phyloP scores from a whole-genome alignment of 1,140 invertebrate genomes.

The Apocrypta bakeri region DNA sequence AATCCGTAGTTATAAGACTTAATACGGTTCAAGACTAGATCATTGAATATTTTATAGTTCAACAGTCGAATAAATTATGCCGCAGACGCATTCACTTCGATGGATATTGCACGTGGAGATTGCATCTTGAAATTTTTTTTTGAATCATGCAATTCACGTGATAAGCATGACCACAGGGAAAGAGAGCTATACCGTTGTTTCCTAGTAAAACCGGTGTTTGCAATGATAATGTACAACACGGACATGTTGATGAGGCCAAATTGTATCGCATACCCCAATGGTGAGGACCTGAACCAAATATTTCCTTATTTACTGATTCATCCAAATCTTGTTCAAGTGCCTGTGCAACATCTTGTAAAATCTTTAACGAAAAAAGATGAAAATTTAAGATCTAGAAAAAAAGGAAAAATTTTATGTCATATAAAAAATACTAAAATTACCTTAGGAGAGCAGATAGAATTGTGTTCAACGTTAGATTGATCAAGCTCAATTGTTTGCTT shows the following conservation, averaged over 20 bases:
- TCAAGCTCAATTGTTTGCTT: constrained; percentile 63
- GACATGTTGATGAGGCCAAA: constrained; percentile 63
- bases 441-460: constrained; percentile 67
- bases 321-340: constrained; percentile 62
- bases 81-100: not conserved
- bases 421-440: constrained; percentile 55
- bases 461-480: constrained; percentile 57
- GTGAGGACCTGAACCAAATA: constrained; percentile 66
- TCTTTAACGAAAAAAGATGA: not conserved
- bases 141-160: constrained; percentile 73
- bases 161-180: constrained; percentile 71
- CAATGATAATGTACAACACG: constrained; percentile 69
- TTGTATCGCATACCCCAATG: constrained; percentile 71
- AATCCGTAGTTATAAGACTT: constrained; percentile 12
- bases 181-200: constrained; percentile 70
- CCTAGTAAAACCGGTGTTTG: constrained; percentile 69
- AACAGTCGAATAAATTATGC: constrained; percentile 4
- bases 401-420: not conserved
- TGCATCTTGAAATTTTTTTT: constrained; percentile 69
- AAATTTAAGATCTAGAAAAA: not conserved
- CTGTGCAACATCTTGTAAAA: constrained; percentile 24
- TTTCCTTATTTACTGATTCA: constrained; percentile 61
- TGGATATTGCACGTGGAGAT: constrained; percentile 62
- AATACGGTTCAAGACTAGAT: constrained; percentile 46
- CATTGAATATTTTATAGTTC: constrained; percentile 21